Base-by-base conservation (phyloP, 1,140 invertebrate genomes). In the Plutomurus gul region DNA sequence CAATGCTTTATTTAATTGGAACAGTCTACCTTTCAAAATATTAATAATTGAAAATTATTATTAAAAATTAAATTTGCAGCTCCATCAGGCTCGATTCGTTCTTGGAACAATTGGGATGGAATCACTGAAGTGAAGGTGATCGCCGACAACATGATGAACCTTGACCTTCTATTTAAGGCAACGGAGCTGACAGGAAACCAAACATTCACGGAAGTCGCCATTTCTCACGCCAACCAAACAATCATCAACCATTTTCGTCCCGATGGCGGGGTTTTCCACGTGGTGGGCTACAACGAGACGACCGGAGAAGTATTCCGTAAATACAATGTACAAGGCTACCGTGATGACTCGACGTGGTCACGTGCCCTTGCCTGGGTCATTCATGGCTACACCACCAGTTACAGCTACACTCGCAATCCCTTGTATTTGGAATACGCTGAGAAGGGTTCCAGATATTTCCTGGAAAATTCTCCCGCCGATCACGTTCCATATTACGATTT, bases 81-180 rank as follows among this genome's bases (percentile, higher is more conserved):
- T 1, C 22, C 40, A 10, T 40, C 78, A 11, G 33, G 72, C 18
- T 33, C 18, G 18, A 33, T 80, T n/a, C 25, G 78, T 5, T 82
- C 81, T 0, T 82, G 77, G 78, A 60, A 74, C 36, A 43, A 65
- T 56, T 37, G 60, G 36, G 65, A 49, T 25, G 39, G 25, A 33
- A 36, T 36, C 4, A 56, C n/a, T 0, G 78, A 82, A 43, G 78
- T 80, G 0, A 82, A 73, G 36, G 81, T 82, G 1, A 82, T 82
- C 75, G 49, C 70, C 8, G 81, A 82, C 47, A 82, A 80, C 76
- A 82, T 82, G 81, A 82, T 80, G 81, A 80, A 82, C 22, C 56
- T 82, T 1, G 79, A 82, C n/a, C 46, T 82, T 5, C 43, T 82
- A 2, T 80, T 78, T 20, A 56, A 30, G 16, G 81, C 81, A 3